Evolutionary conservation across 2,797 vertebrate genomes (phyloP), one percentile per base, ranked within the genome.

Genomic region (Enteromius treurensis): DNA sequence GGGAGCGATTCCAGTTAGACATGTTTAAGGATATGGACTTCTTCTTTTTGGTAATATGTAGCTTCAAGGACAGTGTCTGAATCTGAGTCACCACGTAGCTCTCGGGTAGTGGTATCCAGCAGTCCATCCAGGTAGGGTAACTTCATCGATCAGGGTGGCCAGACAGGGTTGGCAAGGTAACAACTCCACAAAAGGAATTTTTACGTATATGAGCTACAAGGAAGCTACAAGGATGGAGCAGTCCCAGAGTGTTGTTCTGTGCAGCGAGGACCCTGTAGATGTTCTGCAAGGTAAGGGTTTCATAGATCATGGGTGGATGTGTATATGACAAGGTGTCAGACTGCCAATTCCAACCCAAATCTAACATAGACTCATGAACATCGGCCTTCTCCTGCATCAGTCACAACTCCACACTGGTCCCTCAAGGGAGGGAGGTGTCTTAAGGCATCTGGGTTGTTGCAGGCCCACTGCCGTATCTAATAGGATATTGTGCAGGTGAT

Each of bases 81-180:
- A 37, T 34, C 9, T 4, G 5, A 14, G 6, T 26, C 23, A 6
- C 29, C 40, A 1, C 76, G 67, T 19, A 82, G 62, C 0, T 79
- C 42, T 11, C 55, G 3, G 8, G 29, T 79, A 1, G 60, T 80
- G 29, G 15, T 26, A 4, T 84, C 74, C 14, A 86, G 15, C 37
- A 84, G 8, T 81, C 79, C 26, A 62, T 79, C 79, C 86, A 84
- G 75, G 74, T 81, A 19, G 42, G 45, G n/a, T 29, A 81, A 8
- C 2, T 53, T 0, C 26, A 58, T 4, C 29, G 49, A 6, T 65
- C 55, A 0, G 2, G 13, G 9, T 10, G 53, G 14, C 0, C 37
- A 15, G 9, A 6, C 2, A 21, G 1, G 13, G 34, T 42, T 14
- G 69, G 40, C 4, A n/a, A 60, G 4, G 49, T 10, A 11, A 53